Base-by-base conservation (phyloP, 1,140 invertebrate species). In the Heliconius hermathena region DNA sequence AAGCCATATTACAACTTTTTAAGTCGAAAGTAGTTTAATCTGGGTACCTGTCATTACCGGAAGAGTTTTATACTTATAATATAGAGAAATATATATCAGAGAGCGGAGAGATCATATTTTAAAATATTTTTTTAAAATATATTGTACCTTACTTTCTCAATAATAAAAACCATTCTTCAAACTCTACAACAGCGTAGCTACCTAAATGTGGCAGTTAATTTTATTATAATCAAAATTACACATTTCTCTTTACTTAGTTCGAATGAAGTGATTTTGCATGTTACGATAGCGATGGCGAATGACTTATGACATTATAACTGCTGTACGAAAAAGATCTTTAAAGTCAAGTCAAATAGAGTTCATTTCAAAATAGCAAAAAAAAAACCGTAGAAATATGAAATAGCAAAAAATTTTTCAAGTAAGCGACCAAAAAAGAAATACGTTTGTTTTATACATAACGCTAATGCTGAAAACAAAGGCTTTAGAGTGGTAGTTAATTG, bases 181-280 rank as follows among this genome's bases (percentile, higher is more conserved):
- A 26, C 20, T 66, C 60, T 66, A 26, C 8, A 66, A 66, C 60
- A 66, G 13, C 1, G 54, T 57, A n/a, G 8, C 16, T 71, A 72
- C 36, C 36, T 38, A 72, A 36, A 72, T 72, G 2, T 72, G 71
- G 71, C 36, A 72, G 60, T 66, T 29, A 54, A 22, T 76, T 76
- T 57, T 73, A 73, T 73, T 77, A 72, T 77, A 81, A 38, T 54
- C 60, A 74, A 81, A 81, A 81, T 82, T 81, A 77, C 60, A 81
- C 77, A 84, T 83, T 84, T 81, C 84, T 41, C 79, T 54, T 73
- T 76, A 79, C 76, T 84, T 84, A 78, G 66, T 72, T 76, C 77
- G 82, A 86, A 86, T 86, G 77, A 82, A 86, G 85, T 84, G 82
- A 84, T 84, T 84, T 86, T 83, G 75, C 80, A 78, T 84, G 83